Base-by-base conservation (phyloP, 2,888 invertebrate species). In the Julus scanicus region DNA sequence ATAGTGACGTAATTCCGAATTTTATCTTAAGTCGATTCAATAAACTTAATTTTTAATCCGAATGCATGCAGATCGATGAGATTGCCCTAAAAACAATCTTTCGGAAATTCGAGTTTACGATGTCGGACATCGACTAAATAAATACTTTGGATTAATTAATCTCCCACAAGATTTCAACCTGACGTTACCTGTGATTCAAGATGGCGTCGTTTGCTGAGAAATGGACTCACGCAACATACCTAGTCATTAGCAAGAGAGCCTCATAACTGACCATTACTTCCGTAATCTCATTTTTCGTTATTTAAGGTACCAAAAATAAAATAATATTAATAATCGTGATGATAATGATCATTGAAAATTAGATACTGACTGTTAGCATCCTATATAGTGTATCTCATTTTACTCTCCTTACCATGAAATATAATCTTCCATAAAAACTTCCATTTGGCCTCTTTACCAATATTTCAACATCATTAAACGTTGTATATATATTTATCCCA, bases 401-500 rank as follows among this genome's bases (percentile, higher is more conserved):
- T 71, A 71, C 29, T 29, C 29, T 17, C 29, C 9, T 3, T 4
- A 29, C 5, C 5, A 8, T 71, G 17, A 20, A 71, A 29, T 29
- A 6, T 9, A 17, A n/a, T 57, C n/a, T 57, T 71, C 71, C 29
- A 5, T 53, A 15, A 13, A 53, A 53, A 6, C 53, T 53, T 17
- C 8, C 29, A 20, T 71, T 71, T 71, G 9, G 6, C 29, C 17
- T 1, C 71, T 1, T 71, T 1, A 6, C 8, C 71, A 29, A 20
- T 71, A 29, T 71, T 29, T 15, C 17, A n/a, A n/a, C n/a, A 5
- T 63, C 63, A n/a, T 17, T 71, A 63, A 71, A 57, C 29, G 71
- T 29, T 71, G 71, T 71, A 71, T 71, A 71, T 71, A 29, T 71
- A 29, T 29, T n/a, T n/a, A n/a, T n/a, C n/a, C n/a, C n/a, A n/a